Conservation (phyloP, 2,888 invertebrate species). For the Tinea trinotella region DNA sequence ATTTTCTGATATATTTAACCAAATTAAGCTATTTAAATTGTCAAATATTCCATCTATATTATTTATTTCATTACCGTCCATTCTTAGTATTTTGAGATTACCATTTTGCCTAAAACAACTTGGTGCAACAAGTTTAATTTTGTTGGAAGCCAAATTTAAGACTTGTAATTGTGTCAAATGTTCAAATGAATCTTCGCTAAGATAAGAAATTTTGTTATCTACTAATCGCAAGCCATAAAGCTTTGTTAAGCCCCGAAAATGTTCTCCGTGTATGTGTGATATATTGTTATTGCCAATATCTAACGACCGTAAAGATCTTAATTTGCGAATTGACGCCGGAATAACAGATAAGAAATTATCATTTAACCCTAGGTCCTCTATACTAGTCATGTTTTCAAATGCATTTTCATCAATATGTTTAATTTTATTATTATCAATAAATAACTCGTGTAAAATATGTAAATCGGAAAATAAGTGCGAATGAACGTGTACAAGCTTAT, state of each 20-base stretch:
- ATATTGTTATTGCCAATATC: slow-evolving; percentile 88
- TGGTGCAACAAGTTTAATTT: slow-evolving; percentile 79
- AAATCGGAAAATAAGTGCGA: slow-evolving; percentile 79
- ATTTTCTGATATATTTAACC: slow-evolving; percentile 87
- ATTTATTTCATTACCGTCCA: slow-evolving; percentile 87
- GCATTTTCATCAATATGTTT: slow-evolving; percentile 77
- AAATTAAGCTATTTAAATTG: slow-evolving; percentile 78
- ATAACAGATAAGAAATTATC: slow-evolving; percentile 79
- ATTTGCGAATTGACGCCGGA: slow-evolving; percentile 77
- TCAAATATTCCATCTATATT: slow-evolving; percentile 78
- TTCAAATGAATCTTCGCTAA: slow-evolving; percentile 81
- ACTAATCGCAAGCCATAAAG: slow-evolving; percentile 84
- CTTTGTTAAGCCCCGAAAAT: slow-evolving; percentile 80
- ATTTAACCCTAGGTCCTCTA: slow-evolving; percentile 82
- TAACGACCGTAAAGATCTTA: slow-evolving; percentile 79
- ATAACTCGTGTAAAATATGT: slow-evolving; percentile 79
- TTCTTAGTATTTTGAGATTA: slow-evolving; percentile 78
- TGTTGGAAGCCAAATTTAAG: slow-evolving; percentile 85
- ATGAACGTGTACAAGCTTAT: slow-evolving; percentile 77
- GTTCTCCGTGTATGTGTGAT: slow-evolving; percentile 77
- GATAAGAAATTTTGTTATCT: slow-evolving; percentile 83
- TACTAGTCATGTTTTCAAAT: slow-evolving; percentile 82
- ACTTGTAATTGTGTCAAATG: slow-evolving; percentile 82
- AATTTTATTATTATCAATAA: slow-evolving; percentile 81
- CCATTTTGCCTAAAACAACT: slow-evolving; percentile 82